Conservation (phyloP, 2,888 invertebrate species). For the Notodonta dromedarius region DNA sequence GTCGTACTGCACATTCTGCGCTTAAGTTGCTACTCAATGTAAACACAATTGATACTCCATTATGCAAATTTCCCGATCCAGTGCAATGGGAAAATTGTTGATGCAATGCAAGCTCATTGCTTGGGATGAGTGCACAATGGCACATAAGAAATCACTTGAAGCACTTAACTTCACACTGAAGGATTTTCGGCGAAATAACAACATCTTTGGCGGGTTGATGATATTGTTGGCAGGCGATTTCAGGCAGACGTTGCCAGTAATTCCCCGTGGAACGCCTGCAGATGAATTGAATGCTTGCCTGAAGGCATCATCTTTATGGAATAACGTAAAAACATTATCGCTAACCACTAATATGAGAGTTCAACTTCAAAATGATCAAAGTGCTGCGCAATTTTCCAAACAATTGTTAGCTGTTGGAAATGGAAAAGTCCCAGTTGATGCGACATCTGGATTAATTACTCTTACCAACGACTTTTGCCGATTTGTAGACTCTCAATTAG, state of each 20-base stretch:
- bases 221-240: constrained; percentile 16
- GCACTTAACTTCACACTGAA: constrained; percentile 29
- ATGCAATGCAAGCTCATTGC: constrained; percentile 24
- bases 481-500: no score
- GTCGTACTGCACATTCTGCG: constrained; percentile 31
- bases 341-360: constrained; percentile 25
- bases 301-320: constrained; percentile 36
- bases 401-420: constrained; percentile 25
- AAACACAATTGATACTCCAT: constrained; percentile 24
- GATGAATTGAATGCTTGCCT: constrained; percentile 37
- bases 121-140: constrained; percentile 33
- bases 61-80: constrained; percentile 28
- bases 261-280: constrained; percentile 30
- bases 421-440: constrained; percentile 7
- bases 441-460: no score
- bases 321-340: constrained; percentile 26
- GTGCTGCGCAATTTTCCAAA: constrained; percentile 29
- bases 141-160: constrained; percentile 17
- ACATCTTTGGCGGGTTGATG: constrained; percentile 24
- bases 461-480: no score
- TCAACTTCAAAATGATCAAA: constrained; percentile 32
- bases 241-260: constrained; percentile 20
- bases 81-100: constrained; percentile 30
- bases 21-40: constrained; percentile 31
- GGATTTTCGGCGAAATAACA: constrained; percentile 26